Evolutionary conservation across 2,113 vertebrate genomes (phyloP), one percentile per base, ranked within the genome.

Genomic region (Eretmochelys imbricata): DNA sequence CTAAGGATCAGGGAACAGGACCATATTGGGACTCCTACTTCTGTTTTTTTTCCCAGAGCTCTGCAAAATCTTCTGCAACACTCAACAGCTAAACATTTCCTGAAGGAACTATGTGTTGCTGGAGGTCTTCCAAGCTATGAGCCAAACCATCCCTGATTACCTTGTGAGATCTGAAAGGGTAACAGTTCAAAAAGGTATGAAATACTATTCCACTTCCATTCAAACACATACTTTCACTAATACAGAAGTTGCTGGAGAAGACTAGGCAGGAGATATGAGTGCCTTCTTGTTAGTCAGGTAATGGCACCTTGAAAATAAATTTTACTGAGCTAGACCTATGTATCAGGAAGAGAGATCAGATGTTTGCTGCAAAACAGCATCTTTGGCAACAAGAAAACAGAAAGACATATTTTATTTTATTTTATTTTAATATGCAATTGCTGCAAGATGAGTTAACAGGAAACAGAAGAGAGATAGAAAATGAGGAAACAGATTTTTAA

Each of bases 311-410:
- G 87, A 51, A 29, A 93, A 94, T 76, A 62, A 38, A 51, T 82
- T 89, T 90, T 80, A 57, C 88, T 90, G 55, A 90, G 27, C 25
- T 11, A 42, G 16, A 95, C 1, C 1, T 91, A 89, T 51, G 29
- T 79, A 75, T 19, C 89, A 88, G 93, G 72, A 94, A 94, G 54
- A 84, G 0, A 3, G 27, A 93, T 92, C 53, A n/a, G 38, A 91
- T 94, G 14, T 88, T 95, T 96, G 72, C 83, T 88, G 92, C 75
- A 94, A 95, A 92, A 16, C 53, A 89, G 19, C 82, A 91, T 95
- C 92, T 94, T 91, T 42, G 89, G 65, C 78, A 92, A 69, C 97
- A 96, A 88, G 69, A 92, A 92, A 82, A 13, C 57, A 94, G 50
- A 86, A 95, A 93, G 88, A 83, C 59, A 55, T 59, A 2, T 87